These are phyloP conservation scores for Copidosoma floridanum DNA, from an alignment of 1,140 invertebrate genomes.

Conservation along the genomic window DNA sequence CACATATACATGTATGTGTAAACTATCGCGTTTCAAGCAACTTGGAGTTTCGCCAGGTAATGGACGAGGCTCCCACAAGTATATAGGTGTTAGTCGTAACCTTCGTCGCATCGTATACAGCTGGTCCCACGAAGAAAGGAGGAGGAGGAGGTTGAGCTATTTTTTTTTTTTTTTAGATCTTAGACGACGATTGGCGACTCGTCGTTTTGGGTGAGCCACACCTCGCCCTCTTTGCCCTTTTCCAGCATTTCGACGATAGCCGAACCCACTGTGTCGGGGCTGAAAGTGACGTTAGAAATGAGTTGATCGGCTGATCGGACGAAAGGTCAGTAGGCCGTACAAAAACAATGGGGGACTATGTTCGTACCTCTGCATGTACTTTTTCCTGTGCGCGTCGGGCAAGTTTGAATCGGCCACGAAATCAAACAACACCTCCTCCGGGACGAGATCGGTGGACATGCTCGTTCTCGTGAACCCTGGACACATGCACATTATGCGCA, in stretches of 20 bases:
- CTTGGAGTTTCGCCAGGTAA: background rate
- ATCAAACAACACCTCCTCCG: background rate
- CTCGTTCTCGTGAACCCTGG: constrained; percentile 49
- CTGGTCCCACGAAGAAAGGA: too few species aligned
- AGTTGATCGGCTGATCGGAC: too few species aligned
- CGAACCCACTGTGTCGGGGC: constrained; percentile 6
- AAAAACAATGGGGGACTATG: background rate
- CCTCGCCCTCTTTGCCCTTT: constrained; percentile 44
- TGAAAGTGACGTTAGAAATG: background rate
- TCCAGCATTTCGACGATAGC: constrained; percentile 47
- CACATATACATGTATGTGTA: too few species aligned
- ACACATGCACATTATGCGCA: constrained; percentile 53
- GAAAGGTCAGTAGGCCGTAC: too few species aligned
- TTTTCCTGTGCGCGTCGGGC: too few species aligned
- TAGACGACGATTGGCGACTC: constrained; percentile 27
- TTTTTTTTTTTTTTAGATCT: too few species aligned
- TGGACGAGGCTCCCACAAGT: too few species aligned
- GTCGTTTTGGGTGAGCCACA: constrained; percentile 49
- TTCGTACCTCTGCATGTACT: background rate
- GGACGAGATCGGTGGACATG: background rate
- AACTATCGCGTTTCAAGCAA: constrained; percentile 15
- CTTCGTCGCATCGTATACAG: too few species aligned
- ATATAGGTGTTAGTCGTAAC: too few species aligned
- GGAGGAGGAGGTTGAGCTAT: too few species aligned
- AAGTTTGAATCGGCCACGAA: too few species aligned